A percentile compares a stretch with the other conserved stretches of the same genome.
These are phyloP conservation scores for Micropoecilia bifurca DNA, from an alignment of 2,797 vertebrate species.

Conservation along the genomic window DNA sequence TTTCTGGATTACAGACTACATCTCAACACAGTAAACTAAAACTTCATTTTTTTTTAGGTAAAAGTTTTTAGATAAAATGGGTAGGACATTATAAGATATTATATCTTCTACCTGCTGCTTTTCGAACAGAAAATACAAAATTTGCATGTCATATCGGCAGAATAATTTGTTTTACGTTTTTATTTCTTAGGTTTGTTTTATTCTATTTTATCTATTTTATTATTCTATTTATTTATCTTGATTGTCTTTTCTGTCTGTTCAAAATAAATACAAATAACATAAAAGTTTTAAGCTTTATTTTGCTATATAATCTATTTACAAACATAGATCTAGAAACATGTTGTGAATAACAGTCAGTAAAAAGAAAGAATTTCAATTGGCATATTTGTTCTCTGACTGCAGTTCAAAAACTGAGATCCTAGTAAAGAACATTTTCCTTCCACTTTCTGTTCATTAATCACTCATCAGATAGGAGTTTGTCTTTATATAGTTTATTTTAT, in stretches of 20 bases:
- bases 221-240: no score
- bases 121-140: no score
- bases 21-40: neutral
- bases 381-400: neutral
- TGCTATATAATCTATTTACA: neutral
- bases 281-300: neutral
- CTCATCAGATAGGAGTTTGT: neutral
- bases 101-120: no score
- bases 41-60: neutral
- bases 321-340: neutral
- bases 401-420: neutral
- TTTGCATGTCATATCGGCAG: no score
- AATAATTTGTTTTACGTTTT: no score
- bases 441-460: neutral
- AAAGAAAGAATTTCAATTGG: neutral
- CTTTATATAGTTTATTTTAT: conserved; percentile 15
- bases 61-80: neutral
- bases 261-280: no score
- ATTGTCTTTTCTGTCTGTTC: no score
- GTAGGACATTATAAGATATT: no score
- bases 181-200: no score
- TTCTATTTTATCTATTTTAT: no score
- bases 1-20: neutral
- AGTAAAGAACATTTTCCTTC: neutral
- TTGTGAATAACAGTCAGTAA: neutral